Evolutionary conservation across 2,113 vertebrate species (phyloP), one percentile per base, ranked within the genome.

Genomic region (Entomyzon cyanotis): DNA sequence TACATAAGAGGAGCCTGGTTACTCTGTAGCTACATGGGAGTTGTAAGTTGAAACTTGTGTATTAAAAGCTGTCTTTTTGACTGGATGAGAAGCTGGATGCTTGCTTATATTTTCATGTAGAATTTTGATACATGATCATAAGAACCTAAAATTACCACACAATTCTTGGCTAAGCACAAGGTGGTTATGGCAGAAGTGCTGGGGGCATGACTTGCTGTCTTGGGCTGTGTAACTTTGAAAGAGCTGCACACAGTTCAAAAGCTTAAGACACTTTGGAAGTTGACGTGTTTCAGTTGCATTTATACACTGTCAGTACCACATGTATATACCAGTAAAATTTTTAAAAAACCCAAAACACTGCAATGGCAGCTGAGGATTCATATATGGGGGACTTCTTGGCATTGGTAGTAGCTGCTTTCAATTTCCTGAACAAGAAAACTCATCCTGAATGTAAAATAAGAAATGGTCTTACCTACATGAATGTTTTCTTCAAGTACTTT

Each of bases 1-100:
- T 97, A 90, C 58, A 3, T 31, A 90, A 71, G 75, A 73, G 79
- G 64, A 93, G 23, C 58, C 52, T n/a, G 15, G 85, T 96, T 90
- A 75, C 85, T 88, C 92, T 92, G 67, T 95, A 89, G 59, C 79
- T 86, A 78, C 49, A 2, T 23, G 47, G 58, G 75, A 87, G 58
- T 81, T 95, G 39, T 55, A 90, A 87, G 86, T 84, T 84, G 52
- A 79, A 35, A 35, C 23, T 63, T 2, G 3, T 75, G 52, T 87
- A 90, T 87, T 87, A 55, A 89, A 91, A 30, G 28, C n/a, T 74
- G 17, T 30, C 37, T 78, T 69, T 79, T 84, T 76, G 63, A 91
- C 78, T 79, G 33, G 41, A 19, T 65, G 15, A 73, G 64, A 64
- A 81, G 52, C 74, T 39, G 70, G 24, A 64, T 69, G 31, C 47